Evolutionary conservation across 2,113 vertebrate species (phyloP), one percentile per base, ranked within the genome.

Genomic region (Brachyhypopomus gauderio): DNA sequence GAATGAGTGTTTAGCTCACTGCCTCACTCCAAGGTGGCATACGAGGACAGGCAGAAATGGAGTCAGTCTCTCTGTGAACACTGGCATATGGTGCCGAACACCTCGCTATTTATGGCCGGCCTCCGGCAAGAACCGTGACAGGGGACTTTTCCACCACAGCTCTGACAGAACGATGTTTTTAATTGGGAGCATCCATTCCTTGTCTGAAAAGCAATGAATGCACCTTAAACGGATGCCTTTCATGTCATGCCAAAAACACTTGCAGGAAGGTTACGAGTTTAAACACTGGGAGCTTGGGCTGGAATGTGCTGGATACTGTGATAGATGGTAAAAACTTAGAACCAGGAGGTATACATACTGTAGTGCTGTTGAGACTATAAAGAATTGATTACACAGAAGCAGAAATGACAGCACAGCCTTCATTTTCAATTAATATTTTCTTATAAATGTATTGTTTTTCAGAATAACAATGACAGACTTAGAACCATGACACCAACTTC

Each of bases 81-180:
- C 38, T 58, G 80, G 48, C 59, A 83, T 84, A 83, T 84, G 80
- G 69, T 82, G 25, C 30, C 38, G 52, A 72, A 58, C 69, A 82
- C 55, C 60, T 25, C 60, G 69, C 55, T 79, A 79, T 86, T 84
- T 83, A 79, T 87, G 77, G 80, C 79, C 62, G 79, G 64, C 82
- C 79, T 75, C 25, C 45, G 22, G 87, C 85, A 85, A 77, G 72
- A 89, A 70, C 64, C 60, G 72, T 59, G 38, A 77, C 78, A 81
- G 56, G 56, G 69, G 22, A 88, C 72, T 55, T n/a, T 86, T 69
- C 23, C 72, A 77, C 77, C 78, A 81, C 79, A 76, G 66, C 64
- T 48, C 27, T 52, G 75, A 73, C 81, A 77, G 71, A 88, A 82
- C 27, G 75, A 82, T 89, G 79, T 71, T 85, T 89, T 77, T 77